phyloP scores from a whole-genome alignment of 1,140 invertebrate species.

The Polyergus mexicanus region DNA sequence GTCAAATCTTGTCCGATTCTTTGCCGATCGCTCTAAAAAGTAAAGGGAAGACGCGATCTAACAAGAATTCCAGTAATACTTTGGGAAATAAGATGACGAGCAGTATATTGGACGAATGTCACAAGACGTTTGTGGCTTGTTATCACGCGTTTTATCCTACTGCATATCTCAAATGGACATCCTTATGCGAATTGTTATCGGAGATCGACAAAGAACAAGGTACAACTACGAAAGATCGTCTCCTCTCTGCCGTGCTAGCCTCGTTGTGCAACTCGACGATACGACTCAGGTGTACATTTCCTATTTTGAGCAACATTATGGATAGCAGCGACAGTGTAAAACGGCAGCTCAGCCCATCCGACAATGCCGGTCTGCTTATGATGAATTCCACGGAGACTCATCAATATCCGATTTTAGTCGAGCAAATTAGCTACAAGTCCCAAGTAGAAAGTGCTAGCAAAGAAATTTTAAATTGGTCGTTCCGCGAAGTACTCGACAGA shows the following conservation, averaged over 20 bases:
- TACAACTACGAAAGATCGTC: slow-evolving; percentile 88
- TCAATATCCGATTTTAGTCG: slow-evolving; percentile 93
- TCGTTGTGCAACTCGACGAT: slow-evolving; percentile 93
- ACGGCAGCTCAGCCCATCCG: slow-evolving; percentile 89
- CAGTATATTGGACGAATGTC: slow-evolving; percentile 95
- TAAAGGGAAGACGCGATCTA: slow-evolving; percentile 79
- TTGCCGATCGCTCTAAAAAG: slow-evolving; percentile 86
- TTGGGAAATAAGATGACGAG: slow-evolving; percentile 87
- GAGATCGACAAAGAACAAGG: slow-evolving; percentile 90
- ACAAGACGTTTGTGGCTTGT: slow-evolving; percentile 95
- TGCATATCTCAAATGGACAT: slow-evolving; percentile 96
- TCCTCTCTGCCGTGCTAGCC: slow-evolving; percentile 93
- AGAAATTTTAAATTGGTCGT: slow-evolving; percentile 89
- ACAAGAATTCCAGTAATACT: slow-evolving; percentile 75
- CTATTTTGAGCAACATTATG: slow-evolving; percentile 88
- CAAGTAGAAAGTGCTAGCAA: slow-evolving; percentile 83
- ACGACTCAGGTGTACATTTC: slow-evolving; percentile 92
- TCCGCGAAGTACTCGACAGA: slow-evolving; percentile 94
- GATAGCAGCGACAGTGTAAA: slow-evolving; percentile 87
- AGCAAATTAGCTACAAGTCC: slow-evolving; percentile 92
- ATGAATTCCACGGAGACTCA: slow-evolving; percentile 91
- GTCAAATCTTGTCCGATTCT: slow-evolving; percentile 93
- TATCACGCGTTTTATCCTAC: slow-evolving; percentile 99
- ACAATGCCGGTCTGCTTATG: slow-evolving; percentile 90
- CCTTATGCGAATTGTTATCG: slow-evolving; percentile 94